phyloP scores from a whole-genome alignment of 2,888 invertebrate genomes.

The Crossocerus cetratus region DNA sequence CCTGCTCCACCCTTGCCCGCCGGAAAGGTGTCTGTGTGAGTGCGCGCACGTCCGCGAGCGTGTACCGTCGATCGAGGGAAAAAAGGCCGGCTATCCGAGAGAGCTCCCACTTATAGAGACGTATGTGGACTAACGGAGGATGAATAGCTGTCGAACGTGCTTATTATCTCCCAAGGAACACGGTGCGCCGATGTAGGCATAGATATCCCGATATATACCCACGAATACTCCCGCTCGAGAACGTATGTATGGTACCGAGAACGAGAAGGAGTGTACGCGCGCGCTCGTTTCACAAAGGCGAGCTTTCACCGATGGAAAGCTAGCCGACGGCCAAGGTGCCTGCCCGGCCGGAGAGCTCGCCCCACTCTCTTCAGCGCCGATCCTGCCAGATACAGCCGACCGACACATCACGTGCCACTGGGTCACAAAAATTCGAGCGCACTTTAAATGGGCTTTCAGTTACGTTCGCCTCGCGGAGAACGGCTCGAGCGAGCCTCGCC shows the following conservation, averaged over 20 bases:
- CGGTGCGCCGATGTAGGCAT: background rate
- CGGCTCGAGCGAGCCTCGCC: slow-evolving; percentile 41
- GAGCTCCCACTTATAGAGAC: no score
- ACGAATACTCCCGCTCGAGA: background rate
- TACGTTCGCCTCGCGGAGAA: slow-evolving; percentile 58
- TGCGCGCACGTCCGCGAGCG: no score
- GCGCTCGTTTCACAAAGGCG: slow-evolving; percentile 52
- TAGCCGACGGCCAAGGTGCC: slow-evolving; percentile 68
- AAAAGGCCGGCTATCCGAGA: no score
- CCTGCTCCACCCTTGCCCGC: no score
- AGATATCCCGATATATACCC: background rate
- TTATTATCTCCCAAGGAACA: background rate
- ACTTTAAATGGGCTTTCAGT: slow-evolving; percentile 58
- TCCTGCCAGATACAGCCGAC: no score
- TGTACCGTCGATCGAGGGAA: no score
- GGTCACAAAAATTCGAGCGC: slow-evolving; percentile 58
- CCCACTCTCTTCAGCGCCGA: background rate
- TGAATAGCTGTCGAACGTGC: background rate
- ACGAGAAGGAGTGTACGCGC: slow-evolving; percentile 1
- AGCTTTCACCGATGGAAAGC: slow-evolving; percentile 72
- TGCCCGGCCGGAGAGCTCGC: slow-evolving; percentile 18
- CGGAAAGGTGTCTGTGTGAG: no score
- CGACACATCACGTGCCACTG: slow-evolving; percentile 36
- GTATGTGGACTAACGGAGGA: background rate
- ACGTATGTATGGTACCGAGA: background rate